Evolutionary conservation across 1,140 invertebrate genomes (phyloP).

Genomic region (Triops cancriformis): DNA sequence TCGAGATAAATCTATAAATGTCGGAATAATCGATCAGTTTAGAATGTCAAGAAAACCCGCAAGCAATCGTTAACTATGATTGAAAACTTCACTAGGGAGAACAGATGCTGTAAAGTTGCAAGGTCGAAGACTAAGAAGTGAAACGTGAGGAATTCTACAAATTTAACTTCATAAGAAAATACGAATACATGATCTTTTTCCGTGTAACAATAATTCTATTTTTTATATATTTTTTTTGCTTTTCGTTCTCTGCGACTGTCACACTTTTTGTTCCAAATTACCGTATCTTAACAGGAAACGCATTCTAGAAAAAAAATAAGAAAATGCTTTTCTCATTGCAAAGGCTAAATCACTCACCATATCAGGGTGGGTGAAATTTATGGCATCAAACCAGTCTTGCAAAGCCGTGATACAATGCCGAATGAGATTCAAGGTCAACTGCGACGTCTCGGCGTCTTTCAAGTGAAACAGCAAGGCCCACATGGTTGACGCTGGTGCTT

Average conservation of each 20-base stretch:
- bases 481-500: constrained; percentile 93
- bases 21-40: too few species aligned
- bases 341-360: constrained; percentile 45
- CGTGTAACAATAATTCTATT: too few species aligned
- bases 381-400: constrained; percentile 75
- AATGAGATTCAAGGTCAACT: constrained; percentile 63
- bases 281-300: not conserved
- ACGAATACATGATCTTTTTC: too few species aligned
- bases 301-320: not conserved
- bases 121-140: not conserved
- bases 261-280: too few species aligned
- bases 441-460: constrained; percentile 57
- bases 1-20: too few species aligned
- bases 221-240: too few species aligned
- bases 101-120: not conserved
- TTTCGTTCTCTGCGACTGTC: not conserved
- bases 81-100: too few species aligned
- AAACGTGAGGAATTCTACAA: too few species aligned
- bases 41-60: not conserved
- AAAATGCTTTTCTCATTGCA: not conserved
- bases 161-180: too few species aligned
- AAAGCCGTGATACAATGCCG: constrained; percentile 63
- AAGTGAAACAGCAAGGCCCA: constrained; percentile 89
- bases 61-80: constrained; percentile 4
- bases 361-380: constrained; percentile 59